Base-by-base conservation (phyloP, 2,113 vertebrate species). In the Oxygymnocypris stewartii region DNA sequence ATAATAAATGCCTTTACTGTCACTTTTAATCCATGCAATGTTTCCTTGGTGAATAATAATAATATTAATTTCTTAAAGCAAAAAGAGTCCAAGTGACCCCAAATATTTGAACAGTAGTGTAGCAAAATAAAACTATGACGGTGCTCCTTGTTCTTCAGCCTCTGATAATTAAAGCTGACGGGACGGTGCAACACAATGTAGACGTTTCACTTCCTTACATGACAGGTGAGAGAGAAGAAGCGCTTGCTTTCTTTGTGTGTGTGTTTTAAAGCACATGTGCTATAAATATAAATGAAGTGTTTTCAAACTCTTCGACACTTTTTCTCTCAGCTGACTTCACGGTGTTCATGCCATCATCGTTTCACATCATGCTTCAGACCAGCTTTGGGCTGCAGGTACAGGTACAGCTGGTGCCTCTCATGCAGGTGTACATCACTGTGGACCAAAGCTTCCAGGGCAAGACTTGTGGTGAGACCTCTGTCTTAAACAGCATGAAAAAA, bases 361-460 rank as follows among this genome's bases (percentile, higher is more conserved):
- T 94, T 89, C 94, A 97, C 93, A 87, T 97, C 67, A 13, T 97
- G 23, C 92, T 98, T 44, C 94, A 94, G 88, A 96, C 96, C 0
- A 87, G 71, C 28, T 92, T 93, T 42, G 97, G 97, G 8, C 87
- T 98, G 78, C 93, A 95, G 87, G 90, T 99, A 74, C 97, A 99
- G 90, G 91, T 99, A 71, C 98, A 99, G 86, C 90, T 97, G 87
- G 86, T 90, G 80, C 95, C 95, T 2, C 2, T 97, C 79, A 97
- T 99, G 97, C 98, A 99, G 89, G 91, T 98, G 47, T 99, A 97
- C 83, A 88, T 94, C 44, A 96, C 89, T 1, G 91, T 93, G 85
- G 95, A 96, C 3, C 93, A 94, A 14, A 93, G 90, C 9, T 91
- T 94, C 89, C 94, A 93, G 91, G 91, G 92, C 84, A 94, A 90